Base-by-base conservation (phyloP, 1,140 invertebrate genomes). In the Dreissena rostriformis region DNA sequence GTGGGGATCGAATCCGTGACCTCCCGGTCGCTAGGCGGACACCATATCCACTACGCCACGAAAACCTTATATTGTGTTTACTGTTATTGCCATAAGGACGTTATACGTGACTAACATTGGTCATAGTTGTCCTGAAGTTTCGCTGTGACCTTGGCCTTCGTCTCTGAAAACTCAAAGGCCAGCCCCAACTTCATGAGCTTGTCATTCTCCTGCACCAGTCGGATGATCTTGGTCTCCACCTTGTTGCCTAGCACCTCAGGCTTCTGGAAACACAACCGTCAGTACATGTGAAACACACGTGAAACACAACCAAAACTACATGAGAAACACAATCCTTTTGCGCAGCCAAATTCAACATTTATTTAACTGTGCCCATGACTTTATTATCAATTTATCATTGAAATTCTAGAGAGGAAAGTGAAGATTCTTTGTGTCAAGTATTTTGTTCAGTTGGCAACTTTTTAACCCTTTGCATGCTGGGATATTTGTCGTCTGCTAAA, bases 211-310 rank as follows among this genome's bases (percentile, higher is more conserved):
- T 98, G 97, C 82, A 99, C 96, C 86, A 98, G 94, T 90, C 97
- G 96, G 66, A 97, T 98, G 86, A 99, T 98, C 95, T 98, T 97
- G 97, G 98, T 99, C 95, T 99, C 98, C 87, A 97, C 97, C 95
- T 98, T 98, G 94, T 99, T 98, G 88, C 98, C 98, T 88, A 99
- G 95, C 82, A 98, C 96, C 95, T 97, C 96, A 90, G 97, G 97
- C 95, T 98, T 96, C 97, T 99, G 93, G 1, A 93, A 87, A 84
- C 72, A 63, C 86, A 80, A 82, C 22, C 57, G 66, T n/a, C 82
- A 65, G 14, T 26, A 12, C n/a, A 80, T 39, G 39, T 39, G 39
- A n/a, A n/a, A n/a, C n/a, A n/a, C 39, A 28, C 15, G 12, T 78
- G 63, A 49, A 63, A 57, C 15, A 10, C 19, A n/a, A 83, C 24